These are phyloP conservation scores for Thalassarche chlororhynchos DNA, from an alignment of 2,113 vertebrate genomes.

Conservation along the genomic window DNA sequence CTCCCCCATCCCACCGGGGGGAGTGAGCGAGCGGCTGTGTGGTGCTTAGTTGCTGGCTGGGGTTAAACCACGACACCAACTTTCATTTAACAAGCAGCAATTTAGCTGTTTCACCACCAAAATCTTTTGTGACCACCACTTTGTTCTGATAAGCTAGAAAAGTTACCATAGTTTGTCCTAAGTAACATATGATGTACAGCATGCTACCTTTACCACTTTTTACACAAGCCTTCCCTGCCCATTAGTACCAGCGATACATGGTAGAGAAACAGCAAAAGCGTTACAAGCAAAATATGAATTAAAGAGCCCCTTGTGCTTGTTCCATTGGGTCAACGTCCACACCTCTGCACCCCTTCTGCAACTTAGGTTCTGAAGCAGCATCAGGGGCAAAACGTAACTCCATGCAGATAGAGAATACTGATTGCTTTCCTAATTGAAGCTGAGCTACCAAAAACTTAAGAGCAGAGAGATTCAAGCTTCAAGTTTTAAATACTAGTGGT, in stretches of 20 bases:
- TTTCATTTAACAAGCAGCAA: not conserved
- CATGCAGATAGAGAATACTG: not conserved
- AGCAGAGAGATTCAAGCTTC: not conserved
- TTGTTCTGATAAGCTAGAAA: not conserved
- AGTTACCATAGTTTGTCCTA: not conserved
- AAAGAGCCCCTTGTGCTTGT: not conserved
- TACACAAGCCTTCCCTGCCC: not conserved
- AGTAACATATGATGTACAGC: not conserved
- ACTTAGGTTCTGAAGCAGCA: not conserved
- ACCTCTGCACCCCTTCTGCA: not conserved
- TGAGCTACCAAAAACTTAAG: not conserved
- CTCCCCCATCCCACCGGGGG: too few species aligned
- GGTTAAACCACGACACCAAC: too few species aligned
- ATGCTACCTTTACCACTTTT: not conserved
- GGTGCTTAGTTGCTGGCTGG: too few species aligned
- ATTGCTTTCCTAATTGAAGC: not conserved
- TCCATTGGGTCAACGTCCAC: not conserved
- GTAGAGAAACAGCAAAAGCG: not conserved
- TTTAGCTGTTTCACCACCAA: not conserved
- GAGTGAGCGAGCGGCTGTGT: too few species aligned
- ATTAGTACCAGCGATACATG: not conserved
- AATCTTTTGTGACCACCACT: not conserved
- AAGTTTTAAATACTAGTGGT: not conserved
- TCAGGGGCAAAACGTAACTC: not conserved
- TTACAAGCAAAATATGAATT: not conserved